Evolutionary conservation across 1,140 invertebrate species (phyloP).

Genomic region (Brachionus rubens): DNA sequence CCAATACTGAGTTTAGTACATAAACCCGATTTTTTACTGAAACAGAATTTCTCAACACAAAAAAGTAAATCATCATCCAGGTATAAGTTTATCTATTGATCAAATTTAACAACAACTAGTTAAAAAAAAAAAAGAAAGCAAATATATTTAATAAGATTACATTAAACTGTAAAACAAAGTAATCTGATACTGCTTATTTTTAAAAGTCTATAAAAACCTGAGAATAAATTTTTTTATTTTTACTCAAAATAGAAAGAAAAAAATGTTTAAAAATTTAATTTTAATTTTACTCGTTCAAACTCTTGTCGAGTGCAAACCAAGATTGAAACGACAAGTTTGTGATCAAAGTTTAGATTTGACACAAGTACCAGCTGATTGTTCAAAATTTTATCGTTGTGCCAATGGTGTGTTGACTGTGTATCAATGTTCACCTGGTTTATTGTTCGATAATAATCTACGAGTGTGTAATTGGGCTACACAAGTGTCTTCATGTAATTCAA

Average conservation of each 20-base stretch:
- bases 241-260: too few relatives aligned
- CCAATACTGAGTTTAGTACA: neutral
- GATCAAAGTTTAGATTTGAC: neutral
- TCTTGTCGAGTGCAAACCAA: neutral
- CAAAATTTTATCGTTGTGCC: conserved; percentile 37
- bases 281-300: neutral
- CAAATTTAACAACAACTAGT: neutral
- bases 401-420: conserved; percentile 12
- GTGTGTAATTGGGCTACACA: conserved; percentile 6
- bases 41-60: neutral
- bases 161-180: conserved; percentile 1
- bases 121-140: neutral
- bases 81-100: neutral
- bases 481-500: neutral
- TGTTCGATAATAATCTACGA: neutral
- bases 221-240: too few relatives aligned
- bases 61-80: neutral
- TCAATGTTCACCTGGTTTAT: neutral
- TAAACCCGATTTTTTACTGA: neutral
- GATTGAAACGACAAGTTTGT: neutral
- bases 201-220: neutral
- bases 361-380: neutral
- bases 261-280: conserved; percentile 2
- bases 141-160: neutral
- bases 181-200: conserved; percentile 14